A percentile compares a stretch with the other conserved stretches of the same genome.
Evolutionary conservation across 2,888 invertebrate species (phyloP).

Genomic region (Parnassius mnemosyne): DNA sequence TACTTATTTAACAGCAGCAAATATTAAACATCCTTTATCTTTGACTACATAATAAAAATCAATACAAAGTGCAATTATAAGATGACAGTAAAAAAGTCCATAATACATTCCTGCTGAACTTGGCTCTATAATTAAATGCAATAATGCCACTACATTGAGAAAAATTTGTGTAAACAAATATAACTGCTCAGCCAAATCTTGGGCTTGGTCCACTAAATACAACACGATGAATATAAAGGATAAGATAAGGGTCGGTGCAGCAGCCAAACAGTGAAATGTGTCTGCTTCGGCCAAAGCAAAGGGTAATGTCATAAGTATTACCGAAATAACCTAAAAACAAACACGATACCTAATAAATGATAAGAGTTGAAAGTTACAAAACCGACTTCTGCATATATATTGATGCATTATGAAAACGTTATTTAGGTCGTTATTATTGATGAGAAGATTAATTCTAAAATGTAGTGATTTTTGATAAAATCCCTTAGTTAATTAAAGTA

Average conservation of each 20-base stretch:
- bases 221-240: slow-evolving; percentile 66
- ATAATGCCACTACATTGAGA: slow-evolving; percentile 45
- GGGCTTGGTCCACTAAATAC: slow-evolving; percentile 72
- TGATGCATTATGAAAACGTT: too few species aligned
- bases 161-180: slow-evolving; percentile 54
- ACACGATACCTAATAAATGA: slow-evolving; percentile 32
- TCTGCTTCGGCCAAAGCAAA: slow-evolving; percentile 52
- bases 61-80: slow-evolving; percentile 56
- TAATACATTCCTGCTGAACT: slow-evolving; percentile 47
- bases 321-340: slow-evolving; percentile 73
- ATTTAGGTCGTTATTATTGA: too few species aligned
- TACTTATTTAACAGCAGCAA: slow-evolving; percentile 29
- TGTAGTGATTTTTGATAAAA: too few species aligned
- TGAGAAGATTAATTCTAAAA: too few species aligned
- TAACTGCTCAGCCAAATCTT: slow-evolving; percentile 65
- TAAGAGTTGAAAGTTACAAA: too few species aligned
- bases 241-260: slow-evolving; percentile 62
- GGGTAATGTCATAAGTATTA: slow-evolving; percentile 69
- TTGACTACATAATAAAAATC: slow-evolving; percentile 58
- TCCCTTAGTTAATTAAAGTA: too few species aligned
- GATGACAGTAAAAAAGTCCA: slow-evolving; percentile 60
- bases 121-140: slow-evolving; percentile 36
- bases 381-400: too few species aligned
- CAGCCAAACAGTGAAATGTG: slow-evolving; percentile 60
- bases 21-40: slow-evolving; percentile 53